Evolutionary conservation across 2,113 vertebrate species (phyloP).

Genomic region (Oostethus manadensis): DNA sequence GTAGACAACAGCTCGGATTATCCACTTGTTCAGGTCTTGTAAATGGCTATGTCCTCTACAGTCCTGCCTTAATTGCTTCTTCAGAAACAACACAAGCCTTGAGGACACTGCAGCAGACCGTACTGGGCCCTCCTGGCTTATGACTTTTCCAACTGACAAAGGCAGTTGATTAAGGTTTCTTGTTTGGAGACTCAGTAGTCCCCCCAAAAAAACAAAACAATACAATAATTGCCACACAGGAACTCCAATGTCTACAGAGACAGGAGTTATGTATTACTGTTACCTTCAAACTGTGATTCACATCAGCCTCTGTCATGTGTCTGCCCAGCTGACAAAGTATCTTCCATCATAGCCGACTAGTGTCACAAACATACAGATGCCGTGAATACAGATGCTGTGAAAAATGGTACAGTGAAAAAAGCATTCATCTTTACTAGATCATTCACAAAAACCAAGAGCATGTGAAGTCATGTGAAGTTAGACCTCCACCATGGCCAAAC

Average conservation of each 20-base stretch:
- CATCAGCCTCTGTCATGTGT: constrained; percentile 50
- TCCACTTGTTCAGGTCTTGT: too few relatives aligned
- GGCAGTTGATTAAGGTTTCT: constrained; percentile 51
- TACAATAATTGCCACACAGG: constrained; percentile 57
- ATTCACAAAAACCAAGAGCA: constrained; percentile 9
- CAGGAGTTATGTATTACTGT: constrained; percentile 55
- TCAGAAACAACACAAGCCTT: constrained; percentile 7
- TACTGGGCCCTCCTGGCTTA: constrained; percentile 27
- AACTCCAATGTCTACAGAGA: constrained; percentile 54
- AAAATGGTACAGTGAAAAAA: constrained; percentile 4
- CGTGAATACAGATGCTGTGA: neutral
- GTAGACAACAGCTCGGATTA: too few relatives aligned
- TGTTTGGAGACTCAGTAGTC: constrained; percentile 53
- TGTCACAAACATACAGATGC: constrained; percentile 12
- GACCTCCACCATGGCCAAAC: too few relatives aligned
- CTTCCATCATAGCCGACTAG: constrained; percentile 31
- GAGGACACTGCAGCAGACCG: constrained; percentile 31
- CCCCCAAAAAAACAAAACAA: constrained; percentile 56
- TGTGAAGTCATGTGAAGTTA: neutral
- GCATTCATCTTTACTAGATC: neutral
- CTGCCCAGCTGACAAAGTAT: constrained; percentile 54
- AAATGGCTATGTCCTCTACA: neutral
- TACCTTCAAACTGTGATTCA: constrained; percentile 46
- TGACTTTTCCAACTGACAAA: constrained; percentile 39
- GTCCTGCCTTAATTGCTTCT: constrained; percentile 26